These are phyloP conservation scores for Galaxias olidus DNA, from an alignment of 2,797 vertebrate genomes.

Conservation along the genomic window DNA sequence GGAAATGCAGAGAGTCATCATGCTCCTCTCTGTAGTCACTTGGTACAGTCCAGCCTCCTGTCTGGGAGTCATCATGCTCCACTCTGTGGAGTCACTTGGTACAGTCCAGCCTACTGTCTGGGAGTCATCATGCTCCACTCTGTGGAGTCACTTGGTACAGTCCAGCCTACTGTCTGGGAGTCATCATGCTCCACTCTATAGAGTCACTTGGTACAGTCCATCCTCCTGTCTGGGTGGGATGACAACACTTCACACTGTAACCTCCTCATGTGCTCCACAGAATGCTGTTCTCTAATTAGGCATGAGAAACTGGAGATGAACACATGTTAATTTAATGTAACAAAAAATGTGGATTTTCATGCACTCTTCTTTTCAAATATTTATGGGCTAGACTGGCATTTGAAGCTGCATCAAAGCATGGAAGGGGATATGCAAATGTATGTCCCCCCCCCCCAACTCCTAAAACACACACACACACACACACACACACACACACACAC, in stretches of 20 bases:
- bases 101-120: conserved; percentile 31
- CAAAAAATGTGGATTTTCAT: conserved; percentile 86
- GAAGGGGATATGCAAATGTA: conserved; percentile 77
- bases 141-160: too few species aligned
- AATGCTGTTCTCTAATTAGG: conserved; percentile 75
- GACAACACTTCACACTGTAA: conserved; percentile 58
- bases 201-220: too few species aligned
- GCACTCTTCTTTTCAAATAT: conserved; percentile 83
- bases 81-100: too few species aligned
- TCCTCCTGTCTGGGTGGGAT: conserved; percentile 59
- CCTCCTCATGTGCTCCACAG: conserved; percentile 57
- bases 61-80: conserved; percentile 32
- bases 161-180: conserved; percentile 36
- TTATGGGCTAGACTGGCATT: conserved; percentile 81
- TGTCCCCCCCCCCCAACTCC: conserved; percentile 69
- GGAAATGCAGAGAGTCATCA: too few species aligned
- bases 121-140: neutral
- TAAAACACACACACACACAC: neutral
- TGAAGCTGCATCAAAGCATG: conserved; percentile 82
- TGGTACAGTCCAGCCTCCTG: neutral
- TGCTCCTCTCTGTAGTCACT: too few species aligned
- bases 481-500: conserved; percentile 7
- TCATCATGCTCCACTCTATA: too few species aligned
- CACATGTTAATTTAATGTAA: conserved; percentile 89
- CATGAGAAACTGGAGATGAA: conserved; percentile 81